Base-by-base conservation (phyloP, 2,888 invertebrate species). In the Alviniconcha strummeri region DNA sequence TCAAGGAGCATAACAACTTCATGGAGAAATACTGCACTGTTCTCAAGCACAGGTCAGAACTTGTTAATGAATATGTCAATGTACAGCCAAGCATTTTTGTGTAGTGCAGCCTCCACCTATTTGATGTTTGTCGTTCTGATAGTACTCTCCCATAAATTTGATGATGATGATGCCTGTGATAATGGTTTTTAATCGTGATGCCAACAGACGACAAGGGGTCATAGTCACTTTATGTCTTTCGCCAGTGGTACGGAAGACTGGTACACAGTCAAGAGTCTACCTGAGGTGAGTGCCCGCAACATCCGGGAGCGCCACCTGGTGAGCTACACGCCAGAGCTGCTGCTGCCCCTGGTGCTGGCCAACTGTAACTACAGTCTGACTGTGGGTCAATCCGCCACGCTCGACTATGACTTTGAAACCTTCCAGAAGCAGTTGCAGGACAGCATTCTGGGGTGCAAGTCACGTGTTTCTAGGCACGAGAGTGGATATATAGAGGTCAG, bases 1-100 rank as follows among this genome's bases (percentile, higher is more conserved):
- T 88, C 76, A 84, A 85, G n/a, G 88, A 87, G 80, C 91, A 91
- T 72, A 91, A 91, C 85, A 86, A 89, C 15, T 90, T 91, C 86
- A 81, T 91, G 74, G 87, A 88, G 19, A 87, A 84, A 60, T 88
- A 88, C 84, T 88, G 87, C 80, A 77, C 83, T 56, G 80, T 84
- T 77, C 85, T 78, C 11, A 80, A 86, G 74, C 79, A 81, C 54
- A 86, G 84, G 87, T 87, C 78, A 60, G 64, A 64, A 64, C 17
- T 64, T 36, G 36, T 36, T 36, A 36, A 36, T 36, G 36, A 36
- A 36, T 3, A 36, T 36, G 36, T 0, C 36, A 36, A 36, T 36
- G 36, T 36, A 36, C 36, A 36, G 36, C 36, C 36, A 36, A 36
- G 36, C 36, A 36, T 36, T 36, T 36, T 36, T 36, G 36, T 36